Conservation (phyloP, 2,113 vertebrate species). For the Psephotus haematonotus region DNA sequence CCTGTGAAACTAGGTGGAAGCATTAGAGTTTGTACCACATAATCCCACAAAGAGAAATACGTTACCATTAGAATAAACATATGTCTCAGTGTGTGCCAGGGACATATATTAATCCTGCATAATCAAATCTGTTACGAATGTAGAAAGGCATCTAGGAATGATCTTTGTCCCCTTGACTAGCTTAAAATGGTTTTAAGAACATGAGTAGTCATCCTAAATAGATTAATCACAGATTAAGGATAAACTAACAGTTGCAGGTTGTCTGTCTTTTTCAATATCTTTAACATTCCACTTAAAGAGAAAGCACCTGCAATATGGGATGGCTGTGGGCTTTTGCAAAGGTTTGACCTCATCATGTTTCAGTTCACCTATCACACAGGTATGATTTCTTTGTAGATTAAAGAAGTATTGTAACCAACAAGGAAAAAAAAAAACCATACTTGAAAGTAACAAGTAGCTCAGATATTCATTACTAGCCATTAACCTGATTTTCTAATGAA, state of each 20-base stretch:
- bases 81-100: background rate
- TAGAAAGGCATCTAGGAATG: background rate
- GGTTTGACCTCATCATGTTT: conserved; percentile 42
- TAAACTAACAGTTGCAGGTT: background rate
- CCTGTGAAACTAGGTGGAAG: background rate
- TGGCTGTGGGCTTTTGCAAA: background rate
- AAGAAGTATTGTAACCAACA: conserved; percentile 60
- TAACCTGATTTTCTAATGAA: conserved; percentile 86
- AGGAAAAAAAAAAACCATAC: background rate
- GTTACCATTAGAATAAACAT: background rate
- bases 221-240: background rate
- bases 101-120: background rate
- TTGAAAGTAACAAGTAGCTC: conserved; percentile 71
- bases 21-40: background rate
- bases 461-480: conserved; percentile 77
- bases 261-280: background rate
- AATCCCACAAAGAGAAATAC: background rate
- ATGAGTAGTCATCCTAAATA: background rate
- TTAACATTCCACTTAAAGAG: background rate
- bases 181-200: background rate
- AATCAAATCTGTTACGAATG: background rate
- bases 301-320: background rate
- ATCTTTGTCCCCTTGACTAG: background rate
- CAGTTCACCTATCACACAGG: conserved; percentile 52
- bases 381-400: conserved; percentile 67